Evolutionary conservation across 2,113 vertebrate species (phyloP).

Genomic region (Channa maculata): DNA sequence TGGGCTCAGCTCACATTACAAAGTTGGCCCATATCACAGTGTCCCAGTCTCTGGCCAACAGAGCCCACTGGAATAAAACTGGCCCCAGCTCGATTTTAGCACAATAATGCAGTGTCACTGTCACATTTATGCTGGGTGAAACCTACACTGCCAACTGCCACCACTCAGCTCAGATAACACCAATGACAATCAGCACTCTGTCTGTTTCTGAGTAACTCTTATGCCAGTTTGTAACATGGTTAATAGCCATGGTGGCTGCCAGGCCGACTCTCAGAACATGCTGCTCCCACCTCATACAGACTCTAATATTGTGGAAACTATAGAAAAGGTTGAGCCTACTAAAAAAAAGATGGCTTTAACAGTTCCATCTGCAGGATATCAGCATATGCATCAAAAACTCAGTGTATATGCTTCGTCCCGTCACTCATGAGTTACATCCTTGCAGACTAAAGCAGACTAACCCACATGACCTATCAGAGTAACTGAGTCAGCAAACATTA

Average conservation of each 20-base stretch:
- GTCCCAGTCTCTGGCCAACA: slow-evolving; percentile 35
- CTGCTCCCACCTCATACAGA: slow-evolving; percentile 3
- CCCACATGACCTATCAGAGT: neutral
- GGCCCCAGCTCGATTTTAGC: slow-evolving; percentile 50
- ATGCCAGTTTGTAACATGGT: slow-evolving; percentile 39
- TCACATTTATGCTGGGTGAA: slow-evolving; percentile 54
- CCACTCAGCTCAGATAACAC: slow-evolving; percentile 56
- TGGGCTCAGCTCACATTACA: slow-evolving; percentile 57
- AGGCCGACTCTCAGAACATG: slow-evolving; percentile 19
- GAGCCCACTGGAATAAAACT: slow-evolving; percentile 34
- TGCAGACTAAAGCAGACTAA: neutral
- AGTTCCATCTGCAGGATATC: neutral
- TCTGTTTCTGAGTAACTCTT: slow-evolving; percentile 51
- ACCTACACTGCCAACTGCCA: slow-evolving; percentile 62
- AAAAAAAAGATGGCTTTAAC: neutral
- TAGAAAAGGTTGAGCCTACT: neutral
- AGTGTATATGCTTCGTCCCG: too few species aligned
- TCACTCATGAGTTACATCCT: neutral
- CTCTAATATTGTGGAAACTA: neutral
- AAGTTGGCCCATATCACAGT: slow-evolving; percentile 40
- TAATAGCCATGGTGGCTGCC: slow-evolving; percentile 27
- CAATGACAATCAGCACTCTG: slow-evolving; percentile 56
- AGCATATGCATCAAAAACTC: neutral
- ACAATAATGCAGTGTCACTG: slow-evolving; percentile 66
- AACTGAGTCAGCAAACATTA: neutral